Conservation (phyloP, 2,888 invertebrate genomes). For the Acrocyrtus sp. region DNA sequence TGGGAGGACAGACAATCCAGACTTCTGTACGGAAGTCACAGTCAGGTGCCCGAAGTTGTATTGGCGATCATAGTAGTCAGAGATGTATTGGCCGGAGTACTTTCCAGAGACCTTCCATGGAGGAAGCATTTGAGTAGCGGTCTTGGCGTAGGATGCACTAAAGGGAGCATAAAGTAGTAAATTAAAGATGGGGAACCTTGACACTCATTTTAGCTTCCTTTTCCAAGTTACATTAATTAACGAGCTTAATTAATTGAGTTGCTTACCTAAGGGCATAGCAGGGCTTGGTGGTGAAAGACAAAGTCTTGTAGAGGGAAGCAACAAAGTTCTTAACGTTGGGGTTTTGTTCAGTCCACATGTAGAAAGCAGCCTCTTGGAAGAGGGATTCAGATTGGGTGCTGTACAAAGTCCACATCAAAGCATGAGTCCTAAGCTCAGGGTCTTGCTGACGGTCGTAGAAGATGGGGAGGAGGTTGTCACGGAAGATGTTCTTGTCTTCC, state of each 20-base stretch:
- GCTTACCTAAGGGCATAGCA: constrained; percentile 35
- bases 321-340: constrained; percentile 61
- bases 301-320: constrained; percentile 50
- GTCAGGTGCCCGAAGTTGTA: constrained; percentile 62
- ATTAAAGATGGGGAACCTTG: not conserved
- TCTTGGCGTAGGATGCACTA: constrained; percentile 59
- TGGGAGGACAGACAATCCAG: constrained; percentile 59
- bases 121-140: constrained; percentile 55
- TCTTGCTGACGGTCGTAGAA: constrained; percentile 59
- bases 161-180: too few relatives aligned
- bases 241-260: not conserved
- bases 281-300: constrained; percentile 55
- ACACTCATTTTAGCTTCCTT: not conserved
- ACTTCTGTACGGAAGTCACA: constrained; percentile 59
- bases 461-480: constrained; percentile 58
- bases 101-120: constrained; percentile 55
- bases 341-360: constrained; percentile 61
- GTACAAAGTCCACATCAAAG: constrained; percentile 49
- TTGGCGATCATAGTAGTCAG: constrained; percentile 61
- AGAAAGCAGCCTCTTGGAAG: constrained; percentile 56
- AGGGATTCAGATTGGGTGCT: constrained; percentile 47
- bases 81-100: constrained; percentile 60
- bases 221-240: not conserved
- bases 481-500: constrained; percentile 47
- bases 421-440: constrained; percentile 57